Conservation (phyloP, 2,888 invertebrate species). For the Lacanobia wlatinum region DNA sequence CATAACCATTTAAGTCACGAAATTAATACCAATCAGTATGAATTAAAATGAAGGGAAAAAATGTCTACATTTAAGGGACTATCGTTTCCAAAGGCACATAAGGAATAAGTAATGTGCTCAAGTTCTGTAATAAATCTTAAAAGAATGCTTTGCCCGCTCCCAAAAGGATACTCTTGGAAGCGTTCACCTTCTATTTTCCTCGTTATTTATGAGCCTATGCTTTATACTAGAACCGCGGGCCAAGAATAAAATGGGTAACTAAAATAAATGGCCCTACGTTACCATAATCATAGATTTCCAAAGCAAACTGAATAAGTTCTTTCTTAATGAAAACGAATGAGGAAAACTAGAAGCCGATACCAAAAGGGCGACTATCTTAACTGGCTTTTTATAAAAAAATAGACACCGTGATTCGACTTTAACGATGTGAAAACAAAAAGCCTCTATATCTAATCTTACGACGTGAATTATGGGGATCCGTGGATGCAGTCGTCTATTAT, state of each 20-base stretch:
- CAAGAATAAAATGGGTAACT: constrained; percentile 89
- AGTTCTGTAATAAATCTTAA: constrained; percentile 90
- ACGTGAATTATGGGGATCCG: constrained; percentile 83
- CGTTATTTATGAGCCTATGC: constrained; percentile 90
- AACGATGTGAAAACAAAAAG: constrained; percentile 79
- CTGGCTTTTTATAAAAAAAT: constrained; percentile 68
- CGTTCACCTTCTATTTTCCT: constrained; percentile 90
- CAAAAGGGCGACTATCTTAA: constrained; percentile 71
- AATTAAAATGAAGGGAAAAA: constrained; percentile 69
- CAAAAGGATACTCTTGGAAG: constrained; percentile 90
- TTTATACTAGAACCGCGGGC: constrained; percentile 88
- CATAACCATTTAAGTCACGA: constrained; percentile 17
- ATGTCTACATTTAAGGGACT: constrained; percentile 79
- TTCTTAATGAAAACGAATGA: constrained; percentile 84
- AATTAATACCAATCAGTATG: constrained; percentile 54
- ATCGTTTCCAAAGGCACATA: constrained; percentile 86
- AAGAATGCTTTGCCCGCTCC: constrained; percentile 90
- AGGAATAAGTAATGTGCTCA: constrained; percentile 90
- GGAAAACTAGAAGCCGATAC: constrained; percentile 75
- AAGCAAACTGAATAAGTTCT: constrained; percentile 78
- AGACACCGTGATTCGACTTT: constrained; percentile 68
- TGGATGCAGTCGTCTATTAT: constrained; percentile 79
- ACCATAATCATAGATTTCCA: constrained; percentile 86
- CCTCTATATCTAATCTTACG: constrained; percentile 81
- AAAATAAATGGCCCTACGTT: constrained; percentile 87